Base-by-base conservation (phyloP, 2,888 invertebrate genomes). In the Meloe dianella region DNA sequence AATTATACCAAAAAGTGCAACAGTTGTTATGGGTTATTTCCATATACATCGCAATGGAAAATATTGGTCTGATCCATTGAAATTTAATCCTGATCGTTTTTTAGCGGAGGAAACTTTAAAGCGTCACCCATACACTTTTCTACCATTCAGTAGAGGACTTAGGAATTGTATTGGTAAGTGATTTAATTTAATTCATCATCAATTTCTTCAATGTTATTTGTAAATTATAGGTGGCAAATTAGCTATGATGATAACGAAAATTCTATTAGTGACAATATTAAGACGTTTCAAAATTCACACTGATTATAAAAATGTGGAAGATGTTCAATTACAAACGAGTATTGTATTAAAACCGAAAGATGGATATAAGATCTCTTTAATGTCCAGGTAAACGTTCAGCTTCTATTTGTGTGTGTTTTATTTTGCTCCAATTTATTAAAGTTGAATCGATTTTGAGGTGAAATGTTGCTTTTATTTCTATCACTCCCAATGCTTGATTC, bases 21-120 rank as follows among this genome's bases (percentile, higher is more conserved):
- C 74, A 7, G 70, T 74, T 3, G 71, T 73, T 32, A 68, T 77
- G 51, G 73, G 74, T 27, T 72, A 74, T 32, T 59, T 74, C 14
- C 66, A 66, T 30, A 57, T 69, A 3, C 77, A 78, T 80, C 64
- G 81, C 84, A 86, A 88, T 54, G 83, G 85, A 67, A 79, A 80
- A 65, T 81, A 86, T 63, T 90, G 87, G 85, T 87, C 87, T 0
- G 85, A 89, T 67, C 89, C 88, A 0, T 84, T 87, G 59, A 79
- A 77, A 61, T 90, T 89, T 79, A 82, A 87, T 70, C 90, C 90
- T 0, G 88, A 89, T 73, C 78, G 89, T 64, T 90, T 90, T 76
- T 76, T 86, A 30, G 86, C 87, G 0, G 87, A 89, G 74, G 82
- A 84, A 72, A 80, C 79, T 20, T 77, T 78, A 1, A 75, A 80